Percentiles rank a stretch among this genome's conserved stretches.
Conservation (phyloP, 2,113 vertebrate species). For the Heloderma charlesbogerti region DNA sequence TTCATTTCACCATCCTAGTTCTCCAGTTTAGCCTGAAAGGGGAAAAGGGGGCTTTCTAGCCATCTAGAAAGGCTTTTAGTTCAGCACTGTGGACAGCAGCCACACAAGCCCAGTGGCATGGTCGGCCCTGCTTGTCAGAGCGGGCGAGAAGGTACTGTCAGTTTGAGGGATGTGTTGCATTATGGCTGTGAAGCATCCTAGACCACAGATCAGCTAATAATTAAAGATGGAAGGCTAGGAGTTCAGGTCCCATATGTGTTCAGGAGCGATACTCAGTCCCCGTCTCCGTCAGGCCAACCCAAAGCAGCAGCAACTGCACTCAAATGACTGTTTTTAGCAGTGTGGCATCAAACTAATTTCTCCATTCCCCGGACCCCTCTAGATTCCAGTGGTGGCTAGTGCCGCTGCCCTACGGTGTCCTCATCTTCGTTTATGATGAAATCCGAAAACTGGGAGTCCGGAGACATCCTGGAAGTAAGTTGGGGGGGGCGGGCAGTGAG, state of each 20-base stretch:
- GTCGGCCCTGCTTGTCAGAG: neutral
- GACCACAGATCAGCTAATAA: too few relatives aligned
- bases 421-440: conserved; percentile 89
- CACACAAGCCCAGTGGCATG: neutral
- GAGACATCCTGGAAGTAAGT: conserved; percentile 87
- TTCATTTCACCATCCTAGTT: neutral
- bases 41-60: neutral
- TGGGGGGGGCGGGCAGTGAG: neutral
- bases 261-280: neutral
- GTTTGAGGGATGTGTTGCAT: neutral
- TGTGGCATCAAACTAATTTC: too few relatives aligned
- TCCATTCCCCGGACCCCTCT: neutral
- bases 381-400: conserved; percentile 91
- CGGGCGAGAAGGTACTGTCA: neutral
- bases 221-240: neutral
- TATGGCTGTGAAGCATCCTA: neutral
- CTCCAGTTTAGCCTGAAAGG: neutral
- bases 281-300: neutral
- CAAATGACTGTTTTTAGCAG: neutral
- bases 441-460: conserved; percentile 87
- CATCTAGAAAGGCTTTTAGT: too few relatives aligned
- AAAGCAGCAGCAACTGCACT: neutral
- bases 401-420: conserved; percentile 84
- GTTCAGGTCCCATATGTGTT: neutral
- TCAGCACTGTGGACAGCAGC: conserved; percentile 10